Evolutionary conservation across 2,113 vertebrate species (phyloP), one percentile per base, ranked within the genome.

Genomic region (Naja naja): DNA sequence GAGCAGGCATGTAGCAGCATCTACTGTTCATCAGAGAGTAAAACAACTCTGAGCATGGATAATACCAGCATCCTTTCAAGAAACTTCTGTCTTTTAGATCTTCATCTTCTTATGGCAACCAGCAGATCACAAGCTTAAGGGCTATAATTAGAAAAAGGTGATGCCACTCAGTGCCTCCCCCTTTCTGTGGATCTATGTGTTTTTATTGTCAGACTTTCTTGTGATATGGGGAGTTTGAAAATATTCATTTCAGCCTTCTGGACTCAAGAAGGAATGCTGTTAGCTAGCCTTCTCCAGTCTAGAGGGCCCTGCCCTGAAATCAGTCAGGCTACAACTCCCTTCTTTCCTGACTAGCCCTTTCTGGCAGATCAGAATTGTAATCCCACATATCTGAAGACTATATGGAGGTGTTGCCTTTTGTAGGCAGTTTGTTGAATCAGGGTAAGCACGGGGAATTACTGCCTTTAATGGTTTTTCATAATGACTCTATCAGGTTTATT

Each of bases 1-100:
- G 88, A 89, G 94, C 74, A 95, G 94, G 96, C 92, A 95, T 23
- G 94, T 92, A 97, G 97, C 97, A 97, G 88, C 97, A 97, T 91
- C 97, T 97, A 96, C 97, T 96, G 97, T 96, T 95, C 96, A 93
- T 94, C 92, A 90, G 93, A 88, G 92, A 94, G 97, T 96, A 97
- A 81, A 97, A 94, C 96, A 97, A 23, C 94, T 88, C 89, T 74
- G 55, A 94, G 90, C 64, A 93, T 89, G 43, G 91, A 90, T 96
- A 93, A 93, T 94, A 97, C 90, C 93, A 96, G 93, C 0, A 0
- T 91, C 94, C 89, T 96, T 94, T 93, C 94, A 97, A 96, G 95
- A 96, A 93, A 95, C 93, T 96, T 94, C 94, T 94, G 92, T 89
- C 95, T 97, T 96, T 96, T 95, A 96, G 95, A 97, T 94, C 96